Evolutionary conservation across 2,113 vertebrate genomes (phyloP), one percentile per base, ranked within the genome.

Genomic region (zebrafish (Danio rerio)): DNA sequence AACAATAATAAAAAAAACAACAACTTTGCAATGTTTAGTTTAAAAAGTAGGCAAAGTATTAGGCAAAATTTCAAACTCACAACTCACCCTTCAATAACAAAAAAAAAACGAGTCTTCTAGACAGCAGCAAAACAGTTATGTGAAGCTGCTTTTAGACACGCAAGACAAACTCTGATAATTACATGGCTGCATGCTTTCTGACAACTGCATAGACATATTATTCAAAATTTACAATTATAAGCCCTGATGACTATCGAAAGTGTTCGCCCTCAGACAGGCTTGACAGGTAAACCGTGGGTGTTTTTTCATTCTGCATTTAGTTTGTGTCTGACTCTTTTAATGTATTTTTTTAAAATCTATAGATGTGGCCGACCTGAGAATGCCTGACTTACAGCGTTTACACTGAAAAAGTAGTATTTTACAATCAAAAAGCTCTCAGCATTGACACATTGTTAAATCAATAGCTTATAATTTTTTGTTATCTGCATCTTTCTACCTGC

Each of bases 131-230:
- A 81, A 50, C 43, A 12, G 8, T 21, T 56, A 66, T 84, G 31
- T 80, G 78, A 55, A 68, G 59, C 55, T 13, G 62, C 5, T 61
- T 84, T 53, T 40, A 74, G 59, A 78, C 77, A 68, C 4, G 56
- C 7, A 63, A 81, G 65, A 52, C 59, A 75, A 84, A 81, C 71
- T 59, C 9, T 43, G 62, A 12, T 80, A 63, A 68, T 58, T 56
- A 56, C 52, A 70, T 20, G 21, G 31, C 31, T 52, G 47, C 7
- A 50, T 45, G 13, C 49, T 45, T 40, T 76, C 75, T 79, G 70
- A 80, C 78, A 84, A 69, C 12, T 75, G 42, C 9, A 68, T 52
- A 80, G 50, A 83, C 43, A 68, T 53, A 16, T 52, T 75, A 50
- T 50, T 69, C n/a, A 15, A 47, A 71, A 69, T 45, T 5, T 52